Evolutionary conservation across 1,140 invertebrate species (phyloP).

Genomic region (Caenorhabditis latens): DNA sequence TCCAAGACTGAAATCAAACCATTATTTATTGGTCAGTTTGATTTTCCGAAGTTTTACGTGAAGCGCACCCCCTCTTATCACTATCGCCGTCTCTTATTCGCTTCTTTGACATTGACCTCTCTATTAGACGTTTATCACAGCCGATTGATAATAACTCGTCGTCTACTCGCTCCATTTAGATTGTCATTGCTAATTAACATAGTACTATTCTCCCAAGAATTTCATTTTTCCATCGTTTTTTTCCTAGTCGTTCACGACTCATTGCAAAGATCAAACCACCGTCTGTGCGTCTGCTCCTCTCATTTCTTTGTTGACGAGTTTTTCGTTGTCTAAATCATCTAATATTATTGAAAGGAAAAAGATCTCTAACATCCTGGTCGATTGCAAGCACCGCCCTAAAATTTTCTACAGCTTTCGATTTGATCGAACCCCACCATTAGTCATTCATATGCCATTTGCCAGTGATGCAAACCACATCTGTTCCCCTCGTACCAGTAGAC

Average conservation of each 20-base stretch:
- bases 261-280: not conserved
- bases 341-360: no score
- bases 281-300: not conserved
- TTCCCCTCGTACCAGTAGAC: not conserved
- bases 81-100: not conserved
- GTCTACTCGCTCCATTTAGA: not conserved
- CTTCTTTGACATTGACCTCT: conserved; percentile 33
- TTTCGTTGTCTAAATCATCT: not conserved
- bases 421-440: not conserved
- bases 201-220: not conserved
- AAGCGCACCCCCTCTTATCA: conserved; percentile 3
- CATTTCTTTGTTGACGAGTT: not conserved
- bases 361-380: not conserved
- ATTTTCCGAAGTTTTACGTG: not conserved
- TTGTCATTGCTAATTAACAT: not conserved
- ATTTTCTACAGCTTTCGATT: not conserved
- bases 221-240: not conserved
- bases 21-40: conserved; percentile 22
- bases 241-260: not conserved
- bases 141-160: conserved; percentile 25
- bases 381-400: not conserved
- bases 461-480: not conserved
- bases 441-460: not conserved
- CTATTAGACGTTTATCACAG: not conserved
- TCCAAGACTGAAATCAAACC: conserved; percentile 22